Evolutionary conservation across 2,888 invertebrate species (phyloP).

Genomic region (Ochropleura plecta): DNA sequence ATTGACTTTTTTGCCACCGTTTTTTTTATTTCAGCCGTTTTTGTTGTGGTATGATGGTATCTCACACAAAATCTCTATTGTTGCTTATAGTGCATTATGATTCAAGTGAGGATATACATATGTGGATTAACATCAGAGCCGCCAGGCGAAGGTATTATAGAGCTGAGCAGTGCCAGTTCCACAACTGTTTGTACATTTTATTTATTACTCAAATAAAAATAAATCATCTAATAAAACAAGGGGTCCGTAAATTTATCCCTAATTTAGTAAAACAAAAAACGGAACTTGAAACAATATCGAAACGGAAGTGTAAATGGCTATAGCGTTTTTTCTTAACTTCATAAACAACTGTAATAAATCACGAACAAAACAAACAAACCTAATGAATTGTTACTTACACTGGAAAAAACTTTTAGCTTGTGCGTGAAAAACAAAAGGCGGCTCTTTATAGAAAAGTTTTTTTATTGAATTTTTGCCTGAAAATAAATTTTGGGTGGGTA

Average conservation of each 20-base stretch:
- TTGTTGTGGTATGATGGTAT: too few relatives aligned
- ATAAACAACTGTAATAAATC: conserved; percentile 57
- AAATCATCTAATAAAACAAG: conserved; percentile 12
- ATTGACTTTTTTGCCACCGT: too few relatives aligned
- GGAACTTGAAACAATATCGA: conserved; percentile 28
- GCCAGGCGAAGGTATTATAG: too few relatives aligned
- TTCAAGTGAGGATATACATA: too few relatives aligned
- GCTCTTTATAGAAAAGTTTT: conserved; percentile 20
- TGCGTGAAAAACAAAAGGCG: conserved; percentile 26
- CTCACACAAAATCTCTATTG: too few relatives aligned
- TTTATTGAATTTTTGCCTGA: conserved; percentile 31
- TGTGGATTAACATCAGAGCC: too few relatives aligned
- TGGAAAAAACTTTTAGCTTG: conserved; percentile 29
- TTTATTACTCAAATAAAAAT: neutral
- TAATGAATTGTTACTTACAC: conserved; percentile 51
- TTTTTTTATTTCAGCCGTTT: too few relatives aligned
- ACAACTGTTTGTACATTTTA: too few relatives aligned
- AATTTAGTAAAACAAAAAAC: conserved; percentile 25
- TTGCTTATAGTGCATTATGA: too few relatives aligned
- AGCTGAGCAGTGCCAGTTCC: too few relatives aligned
- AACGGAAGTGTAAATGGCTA: conserved; percentile 24
- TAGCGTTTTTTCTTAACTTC: conserved; percentile 41
- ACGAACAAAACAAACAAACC: conserved; percentile 47
- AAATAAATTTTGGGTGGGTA: neutral
- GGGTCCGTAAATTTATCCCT: neutral